Base-by-base conservation (phyloP, 1,140 invertebrate species). In the Drosophila cardini region DNA sequence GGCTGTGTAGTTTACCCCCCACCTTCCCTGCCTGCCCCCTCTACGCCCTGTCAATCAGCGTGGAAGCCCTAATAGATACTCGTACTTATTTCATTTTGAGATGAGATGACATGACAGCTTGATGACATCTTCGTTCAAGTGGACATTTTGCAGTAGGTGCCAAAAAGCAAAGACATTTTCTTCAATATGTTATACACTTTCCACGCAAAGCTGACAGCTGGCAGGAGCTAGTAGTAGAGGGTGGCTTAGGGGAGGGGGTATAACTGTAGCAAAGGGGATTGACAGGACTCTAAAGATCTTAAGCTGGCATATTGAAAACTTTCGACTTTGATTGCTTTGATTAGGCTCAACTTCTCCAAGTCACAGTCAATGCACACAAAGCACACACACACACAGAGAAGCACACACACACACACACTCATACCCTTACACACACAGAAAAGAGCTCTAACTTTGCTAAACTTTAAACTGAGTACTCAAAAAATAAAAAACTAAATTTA, bases 81-180 rank as follows among this genome's bases (percentile, higher is more conserved):
- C 18, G 5, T 16, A 58, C 62, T 80, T 67, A 68, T 77, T 67
- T 57, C 52, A 72, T 72, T 85, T 26, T 26, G 21, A 26, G 21
- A 4, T 57, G 53, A 80, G 53, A 70, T 61, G 67, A 87, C 75
- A 79, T 87, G 82, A 86, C 82, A 86, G 64, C 63, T 62, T 57
- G 61, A 82, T 87, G 79, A 76, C 61, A 84, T 78, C 18, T 34
- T 61, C 78, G 60, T 75, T 62, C 71, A 78, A 82, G 79, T 82
- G 80, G 80, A 82, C 80, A 82, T 78, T 78, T 75, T 81, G 21
- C 56, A 15, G 36, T 50, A 62, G 78, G 60, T 56, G 73, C 30
- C 79, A 63, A 50, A 26, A 69, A 52, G 76, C 48, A 63, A 53
- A 58, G 7, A 46, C 42, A 72, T 56, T 30, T 38, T 57, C 38